These are phyloP conservation scores for Albula glossodonta DNA, from an alignment of 2,113 vertebrate genomes.

Conservation along the genomic window DNA sequence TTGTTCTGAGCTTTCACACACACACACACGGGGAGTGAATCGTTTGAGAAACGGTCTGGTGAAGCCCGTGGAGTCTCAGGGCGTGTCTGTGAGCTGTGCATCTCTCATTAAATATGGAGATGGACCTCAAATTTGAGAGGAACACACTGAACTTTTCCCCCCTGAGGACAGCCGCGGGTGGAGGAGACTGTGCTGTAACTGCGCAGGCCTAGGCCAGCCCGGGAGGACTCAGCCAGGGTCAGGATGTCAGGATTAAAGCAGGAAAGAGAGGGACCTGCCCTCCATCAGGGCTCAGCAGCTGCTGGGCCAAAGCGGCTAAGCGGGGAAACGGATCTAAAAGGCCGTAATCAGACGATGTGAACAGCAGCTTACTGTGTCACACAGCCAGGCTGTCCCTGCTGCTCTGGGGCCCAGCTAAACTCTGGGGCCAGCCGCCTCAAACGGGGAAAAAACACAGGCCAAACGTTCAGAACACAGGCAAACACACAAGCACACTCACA, in stretches of 20 bases:
- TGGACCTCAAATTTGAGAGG: neutral
- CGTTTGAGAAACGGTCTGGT: too few species aligned
- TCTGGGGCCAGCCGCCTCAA: neutral
- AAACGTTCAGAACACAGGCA: neutral
- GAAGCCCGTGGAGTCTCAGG: too few species aligned
- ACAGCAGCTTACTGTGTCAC: slow-evolving; percentile 47
- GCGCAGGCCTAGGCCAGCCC: neutral
- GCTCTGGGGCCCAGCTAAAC: neutral
- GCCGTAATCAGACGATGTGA: slow-evolving; percentile 44
- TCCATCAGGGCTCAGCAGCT: slow-evolving; percentile 65
- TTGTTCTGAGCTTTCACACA: too few species aligned
- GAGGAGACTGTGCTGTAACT: too few species aligned
- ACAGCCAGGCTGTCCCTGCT: neutral
- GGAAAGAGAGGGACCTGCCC: slow-evolving; percentile 34
- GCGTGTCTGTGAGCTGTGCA: too few species aligned
- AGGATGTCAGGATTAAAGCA: slow-evolving; percentile 55
- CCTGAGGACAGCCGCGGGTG: slow-evolving; percentile 27
- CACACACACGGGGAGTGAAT: too few species aligned
- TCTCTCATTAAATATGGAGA: neutral
- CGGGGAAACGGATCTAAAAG: slow-evolving; percentile 62
- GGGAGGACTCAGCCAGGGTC: slow-evolving; percentile 50
- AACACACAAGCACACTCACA: too few species aligned
- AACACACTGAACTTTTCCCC: slow-evolving; percentile 24
- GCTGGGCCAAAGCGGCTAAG: slow-evolving; percentile 63
- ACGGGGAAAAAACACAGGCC: neutral